Conservation (phyloP, 2,113 vertebrate genomes). For the Emberiza fucata region DNA sequence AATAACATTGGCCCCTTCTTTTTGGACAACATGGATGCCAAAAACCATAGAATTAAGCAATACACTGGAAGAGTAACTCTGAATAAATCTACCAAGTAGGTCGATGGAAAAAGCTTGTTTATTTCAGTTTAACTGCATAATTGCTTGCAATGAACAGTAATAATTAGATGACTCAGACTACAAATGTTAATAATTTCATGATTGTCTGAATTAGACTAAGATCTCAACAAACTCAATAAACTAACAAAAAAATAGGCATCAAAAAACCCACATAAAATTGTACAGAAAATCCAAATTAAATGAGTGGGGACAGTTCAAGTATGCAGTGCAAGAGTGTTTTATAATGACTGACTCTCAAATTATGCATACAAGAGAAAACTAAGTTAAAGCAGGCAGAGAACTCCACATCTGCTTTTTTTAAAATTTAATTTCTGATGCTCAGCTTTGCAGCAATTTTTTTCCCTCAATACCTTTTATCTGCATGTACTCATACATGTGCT, state of each 20-base stretch:
- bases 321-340: not conserved
- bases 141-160: not conserved
- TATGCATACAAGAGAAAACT: not conserved
- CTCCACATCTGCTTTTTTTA: not conserved
- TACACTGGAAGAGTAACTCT: not conserved
- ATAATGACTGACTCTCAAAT: not conserved
- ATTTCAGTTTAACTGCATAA: not conserved
- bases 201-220: not conserved
- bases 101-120: not conserved
- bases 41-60: not conserved
- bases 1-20: not conserved
- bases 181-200: not conserved
- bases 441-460: not conserved
- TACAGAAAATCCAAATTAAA: not conserved
- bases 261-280: not conserved
- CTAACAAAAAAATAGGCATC: not conserved
- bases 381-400: not conserved
- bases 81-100: not conserved
- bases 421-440: not conserved
- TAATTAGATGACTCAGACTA: not conserved
- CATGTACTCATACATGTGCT: not conserved
- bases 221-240: not conserved
- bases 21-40: not conserved
- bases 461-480: not conserved
- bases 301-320: not conserved